These are phyloP conservation scores for Riptortus pedestris DNA, from an alignment of 1,140 invertebrate species.

Conservation along the genomic window DNA sequence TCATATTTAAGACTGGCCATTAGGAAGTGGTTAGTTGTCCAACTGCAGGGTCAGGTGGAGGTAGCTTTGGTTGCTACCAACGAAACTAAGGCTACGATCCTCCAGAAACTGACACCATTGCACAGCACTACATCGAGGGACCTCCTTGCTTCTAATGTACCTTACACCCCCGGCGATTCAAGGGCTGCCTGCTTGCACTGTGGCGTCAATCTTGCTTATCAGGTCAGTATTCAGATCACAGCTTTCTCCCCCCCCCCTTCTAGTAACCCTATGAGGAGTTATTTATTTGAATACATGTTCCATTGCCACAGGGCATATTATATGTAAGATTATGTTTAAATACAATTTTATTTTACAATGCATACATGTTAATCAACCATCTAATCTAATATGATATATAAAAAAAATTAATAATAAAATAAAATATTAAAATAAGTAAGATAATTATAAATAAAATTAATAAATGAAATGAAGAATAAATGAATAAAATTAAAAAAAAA, in stretches of 20 bases:
- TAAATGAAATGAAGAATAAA: no score
- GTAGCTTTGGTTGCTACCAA: slow-evolving; percentile 40
- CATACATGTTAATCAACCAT: no score
- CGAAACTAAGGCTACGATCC: slow-evolving; percentile 36
- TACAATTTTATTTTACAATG: no score
- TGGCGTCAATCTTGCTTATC: slow-evolving; percentile 41
- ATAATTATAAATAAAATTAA: no score
- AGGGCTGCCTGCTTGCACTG: slow-evolving; percentile 41
- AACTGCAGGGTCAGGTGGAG: slow-evolving; percentile 42
- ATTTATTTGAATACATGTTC: no score
- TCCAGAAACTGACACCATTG: slow-evolving; percentile 34
- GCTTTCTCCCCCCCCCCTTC: neutral
- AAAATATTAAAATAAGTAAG: no score
- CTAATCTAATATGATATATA: no score
- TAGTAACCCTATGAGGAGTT: no score
- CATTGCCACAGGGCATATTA: no score
- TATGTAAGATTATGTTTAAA: no score
- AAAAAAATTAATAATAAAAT: neutral
- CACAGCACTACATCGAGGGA: slow-evolving; percentile 35
- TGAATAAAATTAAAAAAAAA: no score
- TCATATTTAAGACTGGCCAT: slow-evolving; percentile 45
- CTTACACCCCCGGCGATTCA: slow-evolving; percentile 41
- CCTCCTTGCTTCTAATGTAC: slow-evolving; percentile 41
- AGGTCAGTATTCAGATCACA: slow-evolving; percentile 31
- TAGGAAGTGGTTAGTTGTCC: slow-evolving; percentile 45